phyloP scores from a whole-genome alignment of 2,888 invertebrate genomes.

The Amiota minor region DNA sequence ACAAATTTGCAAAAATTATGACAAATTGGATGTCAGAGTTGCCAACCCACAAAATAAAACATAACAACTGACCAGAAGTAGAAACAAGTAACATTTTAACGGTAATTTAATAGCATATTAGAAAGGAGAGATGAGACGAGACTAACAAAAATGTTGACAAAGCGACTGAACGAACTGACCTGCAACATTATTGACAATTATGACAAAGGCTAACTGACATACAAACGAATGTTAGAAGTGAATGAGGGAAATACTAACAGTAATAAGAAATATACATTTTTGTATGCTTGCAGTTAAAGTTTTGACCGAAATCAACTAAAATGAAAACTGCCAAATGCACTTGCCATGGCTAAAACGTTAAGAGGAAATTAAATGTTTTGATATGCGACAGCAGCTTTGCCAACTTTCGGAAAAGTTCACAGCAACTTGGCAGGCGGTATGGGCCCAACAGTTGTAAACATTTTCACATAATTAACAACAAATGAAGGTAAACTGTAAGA shows the following conservation, averaged over 20 bases:
- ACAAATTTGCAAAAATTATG: neutral
- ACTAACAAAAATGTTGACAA: conserved; percentile 17
- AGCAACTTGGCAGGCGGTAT: neutral
- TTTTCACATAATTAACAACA: conserved; percentile 59
- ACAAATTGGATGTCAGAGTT: conserved; percentile 18
- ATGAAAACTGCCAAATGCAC: conserved; percentile 19
- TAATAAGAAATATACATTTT: neutral
- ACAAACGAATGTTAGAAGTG: conserved; percentile 5
- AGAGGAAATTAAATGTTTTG: conserved; percentile 20
- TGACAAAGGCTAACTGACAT: conserved; percentile 52
- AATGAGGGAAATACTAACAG: neutral
- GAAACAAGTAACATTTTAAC: conserved; percentile 18
- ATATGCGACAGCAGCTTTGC: conserved; percentile 10
- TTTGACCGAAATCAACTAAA: conserved; percentile 10
- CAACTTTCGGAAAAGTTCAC: conserved; percentile 24
- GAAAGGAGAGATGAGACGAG: neutral
- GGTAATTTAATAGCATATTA: conserved; percentile 1
- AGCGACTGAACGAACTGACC: conserved; percentile 6
- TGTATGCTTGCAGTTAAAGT: neutral
- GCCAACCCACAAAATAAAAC: conserved; percentile 8
- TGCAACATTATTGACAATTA: conserved; percentile 50
- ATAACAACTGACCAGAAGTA: neutral
- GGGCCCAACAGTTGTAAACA: conserved; percentile 22
- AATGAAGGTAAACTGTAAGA: conserved; percentile 41
- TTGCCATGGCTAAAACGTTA: conserved; percentile 2